Evolutionary conservation across 2,797 vertebrate species (phyloP).

Genomic region (Eupleurogrammus muticus): DNA sequence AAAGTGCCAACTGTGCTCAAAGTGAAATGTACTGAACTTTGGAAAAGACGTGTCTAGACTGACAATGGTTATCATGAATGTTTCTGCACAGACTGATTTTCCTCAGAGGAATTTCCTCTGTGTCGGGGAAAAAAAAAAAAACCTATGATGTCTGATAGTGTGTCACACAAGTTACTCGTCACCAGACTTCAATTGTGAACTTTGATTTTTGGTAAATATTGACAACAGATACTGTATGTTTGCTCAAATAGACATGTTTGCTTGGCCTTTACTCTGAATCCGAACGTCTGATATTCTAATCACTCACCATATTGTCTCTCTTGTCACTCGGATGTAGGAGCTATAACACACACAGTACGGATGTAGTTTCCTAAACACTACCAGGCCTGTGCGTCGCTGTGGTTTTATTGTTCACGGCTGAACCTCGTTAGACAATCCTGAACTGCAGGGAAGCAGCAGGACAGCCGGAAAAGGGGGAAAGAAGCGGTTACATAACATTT

Average conservation of each 20-base stretch:
- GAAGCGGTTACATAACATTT: conserved; percentile 35
- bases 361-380: neutral
- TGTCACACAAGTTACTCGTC: conserved; percentile 5
- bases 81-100: neutral
- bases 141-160: neutral
- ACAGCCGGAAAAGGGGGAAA: conserved; percentile 7
- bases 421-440: conserved; percentile 1
- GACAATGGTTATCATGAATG: neutral
- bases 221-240: conserved; percentile 39
- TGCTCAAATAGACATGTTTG: conserved; percentile 7
- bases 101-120: neutral
- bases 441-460: neutral
- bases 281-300: neutral
- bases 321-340: neutral
- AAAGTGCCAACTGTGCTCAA: neutral
- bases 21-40: neutral
- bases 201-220: conserved; percentile 47
- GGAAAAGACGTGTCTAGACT: neutral
- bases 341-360: neutral
- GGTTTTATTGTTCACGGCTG: neutral
- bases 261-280: neutral
- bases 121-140: neutral
- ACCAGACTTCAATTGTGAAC: conserved; percentile 36
- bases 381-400: neutral
- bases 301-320: neutral